phyloP scores from a whole-genome alignment of 2,113 vertebrate genomes.

The Rallus limicola region DNA sequence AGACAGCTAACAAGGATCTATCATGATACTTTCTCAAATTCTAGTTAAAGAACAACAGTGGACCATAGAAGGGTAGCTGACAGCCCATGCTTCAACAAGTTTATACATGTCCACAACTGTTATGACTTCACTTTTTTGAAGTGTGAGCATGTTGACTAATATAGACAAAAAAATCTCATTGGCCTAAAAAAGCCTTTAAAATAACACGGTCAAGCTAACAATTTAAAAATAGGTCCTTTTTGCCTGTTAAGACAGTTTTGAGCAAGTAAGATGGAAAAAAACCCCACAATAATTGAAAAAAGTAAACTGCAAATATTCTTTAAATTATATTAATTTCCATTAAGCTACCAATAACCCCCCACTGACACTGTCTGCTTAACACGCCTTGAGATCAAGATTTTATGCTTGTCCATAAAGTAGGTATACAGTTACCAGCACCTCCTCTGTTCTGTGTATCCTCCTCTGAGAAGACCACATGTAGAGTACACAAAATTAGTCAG shows the following conservation, averaged over 20 bases:
- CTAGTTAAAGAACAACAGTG: background rate
- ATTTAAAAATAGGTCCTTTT: background rate
- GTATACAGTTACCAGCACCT: background rate
- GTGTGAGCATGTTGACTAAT: background rate
- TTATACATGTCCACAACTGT: background rate
- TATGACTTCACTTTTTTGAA: background rate
- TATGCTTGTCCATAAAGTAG: background rate
- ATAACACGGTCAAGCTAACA: background rate
- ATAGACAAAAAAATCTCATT: background rate
- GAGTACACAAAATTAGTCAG: background rate
- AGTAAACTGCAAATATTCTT: background rate
- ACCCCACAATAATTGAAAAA: background rate
- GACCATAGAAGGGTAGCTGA: background rate
- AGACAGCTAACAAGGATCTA: background rate
- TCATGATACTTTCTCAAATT: background rate
- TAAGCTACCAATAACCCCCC: background rate
- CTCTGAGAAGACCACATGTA: background rate
- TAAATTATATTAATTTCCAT: background rate
- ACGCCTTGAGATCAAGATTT: conserved; percentile 5
- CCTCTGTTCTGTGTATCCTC: background rate
- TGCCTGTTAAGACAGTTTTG: background rate
- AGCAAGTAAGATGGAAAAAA: background rate
- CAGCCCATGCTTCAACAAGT: background rate
- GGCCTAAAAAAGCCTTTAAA: background rate
- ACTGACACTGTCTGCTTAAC: background rate